These are phyloP conservation scores for Acrocephalus arundinaceus DNA, from an alignment of 2,113 vertebrate genomes.

Conservation along the genomic window DNA sequence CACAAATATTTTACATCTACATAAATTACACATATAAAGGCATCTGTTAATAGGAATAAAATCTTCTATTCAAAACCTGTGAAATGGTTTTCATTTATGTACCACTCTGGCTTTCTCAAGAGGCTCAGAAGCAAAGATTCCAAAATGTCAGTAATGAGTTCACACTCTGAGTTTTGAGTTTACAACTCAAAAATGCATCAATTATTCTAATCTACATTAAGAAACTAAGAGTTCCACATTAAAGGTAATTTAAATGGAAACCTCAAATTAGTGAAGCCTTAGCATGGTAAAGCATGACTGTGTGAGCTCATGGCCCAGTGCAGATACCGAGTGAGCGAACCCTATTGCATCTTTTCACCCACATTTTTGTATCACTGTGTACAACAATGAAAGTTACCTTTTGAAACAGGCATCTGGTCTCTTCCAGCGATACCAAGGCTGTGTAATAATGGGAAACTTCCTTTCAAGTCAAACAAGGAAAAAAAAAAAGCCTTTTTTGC, in stretches of 20 bases:
- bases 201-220: conserved; percentile 42
- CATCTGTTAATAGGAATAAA: neutral
- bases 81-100: neutral
- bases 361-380: neutral
- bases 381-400: neutral
- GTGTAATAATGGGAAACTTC: neutral
- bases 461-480: neutral
- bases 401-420: neutral
- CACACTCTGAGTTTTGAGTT: neutral
- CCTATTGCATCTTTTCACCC: neutral
- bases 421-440: neutral
- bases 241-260: conserved; percentile 37
- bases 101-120: neutral
- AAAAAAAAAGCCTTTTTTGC: neutral
- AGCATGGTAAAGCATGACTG: neutral
- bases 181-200: conserved; percentile 28
- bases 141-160: conserved; percentile 29
- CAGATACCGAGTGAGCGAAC: neutral
- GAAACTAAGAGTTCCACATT: conserved; percentile 23
- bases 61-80: neutral
- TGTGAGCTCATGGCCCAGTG: neutral
- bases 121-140: conserved; percentile 30
- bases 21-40: neutral
- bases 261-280: conserved; percentile 37
- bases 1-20: neutral